Percentiles rank a stretch among this genome's conserved stretches.
Conservation (phyloP, 2,888 invertebrate genomes). For the Erebia ligea region DNA sequence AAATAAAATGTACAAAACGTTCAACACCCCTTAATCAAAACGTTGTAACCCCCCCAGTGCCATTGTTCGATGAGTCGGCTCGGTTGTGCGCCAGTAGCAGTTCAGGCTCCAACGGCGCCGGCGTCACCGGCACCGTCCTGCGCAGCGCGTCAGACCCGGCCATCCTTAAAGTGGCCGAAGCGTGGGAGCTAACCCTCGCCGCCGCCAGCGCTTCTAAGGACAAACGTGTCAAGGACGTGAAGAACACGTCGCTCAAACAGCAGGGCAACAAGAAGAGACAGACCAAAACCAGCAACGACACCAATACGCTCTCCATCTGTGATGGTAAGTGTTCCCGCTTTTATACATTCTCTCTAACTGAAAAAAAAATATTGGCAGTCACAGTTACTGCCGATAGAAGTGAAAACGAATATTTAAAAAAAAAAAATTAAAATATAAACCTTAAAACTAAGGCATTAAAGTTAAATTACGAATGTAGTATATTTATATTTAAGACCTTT, state of each 20-base stretch:
- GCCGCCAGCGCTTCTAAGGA: conserved; percentile 95
- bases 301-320: conserved; percentile 53
- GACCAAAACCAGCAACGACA: conserved; percentile 57
- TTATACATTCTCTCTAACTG: neutral
- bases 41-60: conserved; percentile 49
- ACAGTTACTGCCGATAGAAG: no score
- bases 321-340: conserved; percentile 53
- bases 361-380: no score
- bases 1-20: no score
- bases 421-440: no score
- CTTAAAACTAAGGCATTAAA: no score
- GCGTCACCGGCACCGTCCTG: conserved; percentile 81
- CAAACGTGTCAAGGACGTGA: conserved; percentile 92
- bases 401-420: no score
- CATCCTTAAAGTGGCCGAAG: conserved; percentile 92
- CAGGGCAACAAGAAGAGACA: conserved; percentile 69
- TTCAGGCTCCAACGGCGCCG: conserved; percentile 57
- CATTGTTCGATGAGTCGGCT: conserved; percentile 61
- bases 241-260: conserved; percentile 83
- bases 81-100: conserved; percentile 47
- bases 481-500: no score
- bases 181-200: conserved; percentile 91
- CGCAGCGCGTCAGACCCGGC: conserved; percentile 89
- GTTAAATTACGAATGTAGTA: no score
- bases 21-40: no score